phyloP scores from a whole-genome alignment of 2,888 invertebrate genomes.

The Coenonympha arcania region DNA sequence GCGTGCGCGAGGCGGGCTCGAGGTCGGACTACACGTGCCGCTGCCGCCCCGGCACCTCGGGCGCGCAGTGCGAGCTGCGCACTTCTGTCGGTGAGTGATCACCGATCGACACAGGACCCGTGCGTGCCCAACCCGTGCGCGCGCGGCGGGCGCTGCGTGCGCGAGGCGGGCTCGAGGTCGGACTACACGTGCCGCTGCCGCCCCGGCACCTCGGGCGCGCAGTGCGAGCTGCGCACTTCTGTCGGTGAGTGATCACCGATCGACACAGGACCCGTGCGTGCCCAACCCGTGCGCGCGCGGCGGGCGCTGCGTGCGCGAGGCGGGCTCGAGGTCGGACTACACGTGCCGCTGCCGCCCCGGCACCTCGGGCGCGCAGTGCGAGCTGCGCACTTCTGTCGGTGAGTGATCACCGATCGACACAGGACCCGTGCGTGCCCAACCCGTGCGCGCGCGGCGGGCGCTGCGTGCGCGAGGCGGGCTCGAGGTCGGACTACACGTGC shows the following conservation, averaged over 20 bases:
- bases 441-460: no score
- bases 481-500: no score
- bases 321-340: constrained; percentile 82
- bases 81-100: constrained; percentile 50
- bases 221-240: constrained; percentile 82
- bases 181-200: constrained; percentile 93
- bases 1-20: constrained; percentile 78
- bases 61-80: constrained; percentile 89
- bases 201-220: constrained; percentile 90
- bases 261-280: constrained; percentile 41
- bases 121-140: constrained; percentile 37
- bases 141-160: no score
- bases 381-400: constrained; percentile 73
- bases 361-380: constrained; percentile 93
- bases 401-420: constrained; percentile 13
- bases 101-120: constrained; percentile 32
- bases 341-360: constrained; percentile 92
- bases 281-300: no score
- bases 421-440: constrained; percentile 40
- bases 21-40: constrained; percentile 88
- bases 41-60: constrained; percentile 90
- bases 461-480: no score
- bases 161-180: constrained; percentile 78
- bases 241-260: constrained; percentile 41
- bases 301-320: no score